Conservation (phyloP, 2,888 invertebrate genomes). For the Phengaris arion region DNA sequence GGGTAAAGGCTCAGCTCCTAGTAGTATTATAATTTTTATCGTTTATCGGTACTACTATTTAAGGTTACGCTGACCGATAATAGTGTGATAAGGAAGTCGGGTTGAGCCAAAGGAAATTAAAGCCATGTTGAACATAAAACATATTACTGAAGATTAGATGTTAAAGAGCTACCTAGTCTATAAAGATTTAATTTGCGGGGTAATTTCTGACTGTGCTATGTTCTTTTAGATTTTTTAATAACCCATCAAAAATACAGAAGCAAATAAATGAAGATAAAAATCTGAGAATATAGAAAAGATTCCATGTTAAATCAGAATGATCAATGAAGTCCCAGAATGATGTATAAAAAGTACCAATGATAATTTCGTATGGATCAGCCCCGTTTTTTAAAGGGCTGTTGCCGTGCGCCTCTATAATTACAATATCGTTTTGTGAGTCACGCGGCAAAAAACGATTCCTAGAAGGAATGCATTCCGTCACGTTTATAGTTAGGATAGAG, state of each 20-base stretch:
- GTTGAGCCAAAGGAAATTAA: not conserved
- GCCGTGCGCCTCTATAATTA: slow-evolving; percentile 48
- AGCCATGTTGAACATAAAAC: not conserved
- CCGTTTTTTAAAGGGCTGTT: not conserved
- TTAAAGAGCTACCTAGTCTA: no score
- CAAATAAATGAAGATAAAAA: no score
- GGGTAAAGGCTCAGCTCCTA: no score
- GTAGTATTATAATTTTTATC: not conserved
- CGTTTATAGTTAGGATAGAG: slow-evolving; percentile 44
- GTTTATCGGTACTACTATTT: not conserved
- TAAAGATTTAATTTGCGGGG: no score
- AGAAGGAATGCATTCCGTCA: slow-evolving; percentile 66
- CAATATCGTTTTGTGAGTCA: slow-evolving; percentile 65
- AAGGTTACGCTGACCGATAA: slow-evolving; percentile 9
- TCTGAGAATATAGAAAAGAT: no score
- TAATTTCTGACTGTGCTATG: no score
- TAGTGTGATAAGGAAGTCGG: not conserved
- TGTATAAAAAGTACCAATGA: not conserved
- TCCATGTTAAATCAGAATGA: no score
- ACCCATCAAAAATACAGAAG: no score
- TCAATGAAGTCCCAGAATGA: not conserved
- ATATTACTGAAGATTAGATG: no score
- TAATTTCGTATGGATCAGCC: not conserved
- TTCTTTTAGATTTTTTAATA: no score
- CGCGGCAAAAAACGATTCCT: slow-evolving; percentile 46